Evolutionary conservation across 1,140 invertebrate genomes (phyloP).

Genomic region (Trichoplusia ni): DNA sequence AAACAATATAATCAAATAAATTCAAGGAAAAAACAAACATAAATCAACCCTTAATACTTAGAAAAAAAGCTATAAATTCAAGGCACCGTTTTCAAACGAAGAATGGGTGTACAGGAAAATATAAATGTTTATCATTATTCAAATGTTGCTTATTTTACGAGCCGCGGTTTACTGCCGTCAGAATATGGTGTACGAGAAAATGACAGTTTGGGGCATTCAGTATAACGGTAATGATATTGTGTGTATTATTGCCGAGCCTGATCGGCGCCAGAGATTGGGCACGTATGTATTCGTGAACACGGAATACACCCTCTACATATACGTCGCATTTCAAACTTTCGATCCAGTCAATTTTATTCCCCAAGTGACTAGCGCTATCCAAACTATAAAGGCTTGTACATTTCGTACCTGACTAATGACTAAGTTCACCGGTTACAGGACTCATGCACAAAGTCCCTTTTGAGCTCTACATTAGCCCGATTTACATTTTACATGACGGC

Average conservation of each 20-base stretch:
- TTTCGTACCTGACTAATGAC: too few relatives aligned
- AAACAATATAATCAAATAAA: slow-evolving; percentile 18
- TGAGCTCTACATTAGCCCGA: too few relatives aligned
- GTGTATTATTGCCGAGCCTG: background rate
- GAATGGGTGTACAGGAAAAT: slow-evolving; percentile 19
- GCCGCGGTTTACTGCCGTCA: background rate
- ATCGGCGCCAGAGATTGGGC: slow-evolving; percentile 9
- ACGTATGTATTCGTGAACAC: slow-evolving; percentile 18
- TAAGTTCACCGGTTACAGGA: too few relatives aligned
- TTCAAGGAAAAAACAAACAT: slow-evolving; percentile 18
- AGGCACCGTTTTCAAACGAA: slow-evolving; percentile 3
- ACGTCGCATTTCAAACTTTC: too few relatives aligned
- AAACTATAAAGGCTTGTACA: too few relatives aligned
- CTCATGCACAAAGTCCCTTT: too few relatives aligned
- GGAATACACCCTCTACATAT: slow-evolving; percentile 1
- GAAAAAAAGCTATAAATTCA: slow-evolving; percentile 16
- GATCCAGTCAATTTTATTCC: too few relatives aligned
- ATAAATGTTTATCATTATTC: slow-evolving; percentile 27
- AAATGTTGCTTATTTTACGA: slow-evolving; percentile 26
- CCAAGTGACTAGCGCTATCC: too few relatives aligned
- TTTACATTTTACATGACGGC: slow-evolving; percentile 10
- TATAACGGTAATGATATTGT: background rate
- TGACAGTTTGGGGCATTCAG: too few relatives aligned
- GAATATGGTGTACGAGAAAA: background rate
- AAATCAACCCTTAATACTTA: slow-evolving; percentile 11